Percentiles rank a stretch among this genome's conserved stretches.
Evolutionary conservation across 2,888 invertebrate genomes (phyloP).

Genomic region (Drosophila hawaiiensis): DNA sequence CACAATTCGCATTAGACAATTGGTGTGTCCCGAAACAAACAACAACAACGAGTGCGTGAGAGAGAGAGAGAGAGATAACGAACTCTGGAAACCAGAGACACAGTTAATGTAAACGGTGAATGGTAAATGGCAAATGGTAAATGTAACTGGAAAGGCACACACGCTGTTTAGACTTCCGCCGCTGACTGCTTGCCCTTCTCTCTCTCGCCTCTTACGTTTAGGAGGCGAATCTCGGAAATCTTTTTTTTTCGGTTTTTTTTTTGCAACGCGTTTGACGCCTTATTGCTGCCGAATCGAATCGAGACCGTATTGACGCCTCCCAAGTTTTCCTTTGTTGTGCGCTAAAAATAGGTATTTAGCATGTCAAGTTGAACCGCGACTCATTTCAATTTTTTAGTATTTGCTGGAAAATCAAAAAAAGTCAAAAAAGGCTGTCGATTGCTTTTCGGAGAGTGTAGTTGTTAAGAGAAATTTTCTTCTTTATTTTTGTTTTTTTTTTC

Average conservation of each 20-base stretch:
- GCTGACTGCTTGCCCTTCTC: slow-evolving; percentile 26
- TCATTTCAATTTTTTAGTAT: slow-evolving; percentile 62
- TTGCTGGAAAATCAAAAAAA: slow-evolving; percentile 63
- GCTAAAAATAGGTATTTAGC: slow-evolving; percentile 79
- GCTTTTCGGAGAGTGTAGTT: slow-evolving; percentile 17
- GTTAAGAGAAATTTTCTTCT: slow-evolving; percentile 28
- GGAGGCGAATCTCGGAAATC: slow-evolving; percentile 25
- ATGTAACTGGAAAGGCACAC: slow-evolving; percentile 62
- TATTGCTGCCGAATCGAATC: slow-evolving; percentile 45
- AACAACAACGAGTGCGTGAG: slow-evolving; percentile 7
- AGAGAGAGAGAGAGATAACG: slow-evolving; percentile 21
- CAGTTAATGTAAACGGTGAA: slow-evolving; percentile 56
- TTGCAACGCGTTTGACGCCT: slow-evolving; percentile 38
- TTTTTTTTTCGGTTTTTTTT: slow-evolving; percentile 8
- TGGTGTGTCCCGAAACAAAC: slow-evolving; percentile 15
- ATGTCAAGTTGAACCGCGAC: slow-evolving; percentile 63
- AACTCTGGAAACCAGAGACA: slow-evolving; percentile 53
- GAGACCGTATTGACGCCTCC: slow-evolving; percentile 50
- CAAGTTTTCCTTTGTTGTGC: slow-evolving; percentile 42
- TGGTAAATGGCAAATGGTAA: slow-evolving; percentile 50
- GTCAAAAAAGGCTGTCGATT: slow-evolving; percentile 13
- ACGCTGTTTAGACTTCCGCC: slow-evolving; percentile 39
- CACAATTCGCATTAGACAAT: slow-evolving; percentile 43
- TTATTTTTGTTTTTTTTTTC: slow-evolving; percentile 18
- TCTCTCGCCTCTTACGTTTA: neutral